phyloP scores from a whole-genome alignment of 2,797 vertebrate species.

The Sorex maritimensis region DNA sequence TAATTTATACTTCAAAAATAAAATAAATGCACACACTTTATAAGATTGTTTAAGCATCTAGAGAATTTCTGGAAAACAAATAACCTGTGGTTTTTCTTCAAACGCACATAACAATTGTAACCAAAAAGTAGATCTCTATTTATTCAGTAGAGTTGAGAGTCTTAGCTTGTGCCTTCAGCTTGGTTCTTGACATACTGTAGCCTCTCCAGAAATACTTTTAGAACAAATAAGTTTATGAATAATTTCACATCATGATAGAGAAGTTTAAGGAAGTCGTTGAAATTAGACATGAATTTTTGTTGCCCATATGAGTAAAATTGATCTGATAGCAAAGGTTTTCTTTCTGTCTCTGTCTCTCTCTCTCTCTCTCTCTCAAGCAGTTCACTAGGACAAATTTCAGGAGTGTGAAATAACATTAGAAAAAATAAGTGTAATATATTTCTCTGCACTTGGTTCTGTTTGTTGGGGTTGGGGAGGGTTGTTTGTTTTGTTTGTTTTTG shows the following conservation, averaged over 20 bases:
- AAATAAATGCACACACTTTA: not conserved
- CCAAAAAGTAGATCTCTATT: not conserved
- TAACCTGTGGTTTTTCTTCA: not conserved
- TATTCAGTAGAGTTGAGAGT: not conserved
- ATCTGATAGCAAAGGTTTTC: not conserved
- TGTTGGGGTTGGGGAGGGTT: not conserved
- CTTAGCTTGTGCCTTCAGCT: not conserved
- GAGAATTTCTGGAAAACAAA: not conserved
- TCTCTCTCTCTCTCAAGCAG: not conserved
- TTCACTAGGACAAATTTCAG: not conserved
- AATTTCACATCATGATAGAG: not conserved
- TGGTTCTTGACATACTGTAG: not conserved
- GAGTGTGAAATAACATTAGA: not conserved
- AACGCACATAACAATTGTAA: not conserved
- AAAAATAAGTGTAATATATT: not conserved
- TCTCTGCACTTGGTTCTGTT: too few relatives aligned
- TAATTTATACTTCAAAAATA: not conserved
- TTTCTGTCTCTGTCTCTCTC: not conserved
- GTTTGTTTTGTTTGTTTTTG: not conserved
- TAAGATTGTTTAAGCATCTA: slow-evolving; percentile 32
- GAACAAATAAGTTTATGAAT: not conserved
- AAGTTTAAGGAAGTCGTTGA: not conserved
- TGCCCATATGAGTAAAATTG: not conserved
- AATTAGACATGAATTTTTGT: not conserved
- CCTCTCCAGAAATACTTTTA: not conserved